Evolutionary conservation across 2,888 invertebrate species (phyloP).

Genomic region (Nemotelus nigrinus): DNA sequence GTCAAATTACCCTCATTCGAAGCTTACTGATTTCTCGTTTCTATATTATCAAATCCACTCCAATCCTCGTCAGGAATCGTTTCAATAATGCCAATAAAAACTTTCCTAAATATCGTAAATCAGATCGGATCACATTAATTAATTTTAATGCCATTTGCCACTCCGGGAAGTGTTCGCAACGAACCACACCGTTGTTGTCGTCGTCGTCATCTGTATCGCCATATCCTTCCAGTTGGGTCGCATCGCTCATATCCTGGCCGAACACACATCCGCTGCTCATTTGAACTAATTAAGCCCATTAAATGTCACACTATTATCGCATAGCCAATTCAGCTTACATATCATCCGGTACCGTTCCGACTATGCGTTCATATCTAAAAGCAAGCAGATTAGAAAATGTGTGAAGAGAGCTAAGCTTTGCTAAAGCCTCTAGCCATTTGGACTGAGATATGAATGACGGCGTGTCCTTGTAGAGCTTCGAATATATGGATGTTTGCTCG

Average conservation of each 20-base stretch:
- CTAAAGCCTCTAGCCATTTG: background rate
- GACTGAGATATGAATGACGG: background rate
- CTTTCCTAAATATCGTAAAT: too few relatives aligned
- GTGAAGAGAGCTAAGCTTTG: background rate
- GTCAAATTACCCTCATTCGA: too few relatives aligned
- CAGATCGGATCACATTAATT: too few relatives aligned
- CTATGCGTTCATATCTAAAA: too few relatives aligned
- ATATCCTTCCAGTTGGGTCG: background rate
- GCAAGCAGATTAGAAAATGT: slow-evolving; percentile 21
- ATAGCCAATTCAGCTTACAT: slow-evolving; percentile 21
- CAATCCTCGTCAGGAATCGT: too few relatives aligned
- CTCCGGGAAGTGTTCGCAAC: too few relatives aligned
- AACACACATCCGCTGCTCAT: slow-evolving; percentile 29
- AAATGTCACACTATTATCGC: slow-evolving; percentile 38
- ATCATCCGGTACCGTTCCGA: background rate
- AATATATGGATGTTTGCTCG: background rate
- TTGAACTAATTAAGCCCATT: slow-evolving; percentile 40
- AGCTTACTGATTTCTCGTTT: too few relatives aligned
- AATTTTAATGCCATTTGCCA: too few relatives aligned
- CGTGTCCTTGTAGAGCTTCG: too few relatives aligned
- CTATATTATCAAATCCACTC: too few relatives aligned
- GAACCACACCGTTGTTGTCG: too few relatives aligned
- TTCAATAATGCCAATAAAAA: too few relatives aligned
- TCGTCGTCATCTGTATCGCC: background rate
- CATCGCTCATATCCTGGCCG: background rate